A percentile compares a stretch with the other conserved stretches of the same genome.
phyloP scores from a whole-genome alignment of 2,888 invertebrate species.

The Caenorhabditis drosophilae region DNA sequence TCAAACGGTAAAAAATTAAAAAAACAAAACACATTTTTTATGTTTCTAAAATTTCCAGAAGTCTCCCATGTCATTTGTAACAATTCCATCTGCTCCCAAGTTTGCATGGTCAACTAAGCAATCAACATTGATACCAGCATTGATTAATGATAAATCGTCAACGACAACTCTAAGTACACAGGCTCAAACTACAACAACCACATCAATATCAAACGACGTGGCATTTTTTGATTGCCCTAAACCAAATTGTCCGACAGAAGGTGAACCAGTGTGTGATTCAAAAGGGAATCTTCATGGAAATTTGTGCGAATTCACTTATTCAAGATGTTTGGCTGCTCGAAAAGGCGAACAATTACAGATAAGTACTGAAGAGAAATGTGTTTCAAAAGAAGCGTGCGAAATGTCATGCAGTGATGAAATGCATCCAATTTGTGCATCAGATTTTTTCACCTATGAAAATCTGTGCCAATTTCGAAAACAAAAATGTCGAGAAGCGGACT shows the following conservation, averaged over 20 bases:
- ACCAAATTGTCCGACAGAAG: slow-evolving; percentile 47
- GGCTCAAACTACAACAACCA: slow-evolving; percentile 1
- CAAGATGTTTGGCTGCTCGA: slow-evolving; percentile 61
- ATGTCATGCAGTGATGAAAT: slow-evolving; percentile 35
- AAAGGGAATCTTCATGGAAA: slow-evolving; percentile 45
- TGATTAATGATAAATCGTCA: neutral
- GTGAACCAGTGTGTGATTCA: slow-evolving; percentile 46
- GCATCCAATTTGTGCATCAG: slow-evolving; percentile 43
- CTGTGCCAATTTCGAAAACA: slow-evolving; percentile 43
- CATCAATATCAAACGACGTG: slow-evolving; percentile 10
- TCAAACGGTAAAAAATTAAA: too few relatives aligned
- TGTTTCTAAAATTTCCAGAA: too few relatives aligned
- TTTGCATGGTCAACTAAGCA: neutral
- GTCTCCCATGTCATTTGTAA: neutral
- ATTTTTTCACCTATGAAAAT: slow-evolving; percentile 42
- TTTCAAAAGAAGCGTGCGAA: slow-evolving; percentile 34
- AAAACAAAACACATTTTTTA: too few relatives aligned
- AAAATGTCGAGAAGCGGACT: slow-evolving; percentile 33
- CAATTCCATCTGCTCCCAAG: neutral
- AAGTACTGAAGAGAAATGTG: slow-evolving; percentile 38
- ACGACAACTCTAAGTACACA: slow-evolving; percentile 3
- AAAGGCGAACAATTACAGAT: slow-evolving; percentile 42
- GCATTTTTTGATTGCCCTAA: slow-evolving; percentile 48
- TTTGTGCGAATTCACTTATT: slow-evolving; percentile 56
- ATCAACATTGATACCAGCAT: neutral